Percentiles rank a stretch among this genome's conserved stretches.
Evolutionary conservation across 1,140 invertebrate species (phyloP).

Genomic region (Lepidurus arcticus): DNA sequence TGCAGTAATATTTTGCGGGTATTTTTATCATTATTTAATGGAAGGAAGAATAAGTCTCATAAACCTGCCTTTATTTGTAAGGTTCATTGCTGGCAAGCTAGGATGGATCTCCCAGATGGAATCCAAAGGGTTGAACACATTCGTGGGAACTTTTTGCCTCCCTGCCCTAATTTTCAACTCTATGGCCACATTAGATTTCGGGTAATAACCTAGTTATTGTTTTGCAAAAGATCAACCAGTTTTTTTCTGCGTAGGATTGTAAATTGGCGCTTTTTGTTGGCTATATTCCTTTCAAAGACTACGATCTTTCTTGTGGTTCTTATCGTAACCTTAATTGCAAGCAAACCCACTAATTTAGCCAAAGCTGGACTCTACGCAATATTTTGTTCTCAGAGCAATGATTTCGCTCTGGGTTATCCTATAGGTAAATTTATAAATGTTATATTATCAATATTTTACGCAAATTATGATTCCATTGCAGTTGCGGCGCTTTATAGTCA

Average conservation of each 20-base stretch:
- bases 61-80: slow-evolving; percentile 49
- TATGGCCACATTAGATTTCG: slow-evolving; percentile 76
- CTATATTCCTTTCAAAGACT: slow-evolving; percentile 78
- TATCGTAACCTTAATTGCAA: slow-evolving; percentile 68
- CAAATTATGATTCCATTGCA: slow-evolving; percentile 39
- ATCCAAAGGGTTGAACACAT: slow-evolving; percentile 84
- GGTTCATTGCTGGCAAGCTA: slow-evolving; percentile 80
- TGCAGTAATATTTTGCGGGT: slow-evolving; percentile 82
- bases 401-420: slow-evolving; percentile 94
- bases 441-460: slow-evolving; percentile 25
- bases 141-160: slow-evolving; percentile 87
- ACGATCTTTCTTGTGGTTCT: slow-evolving; percentile 78
- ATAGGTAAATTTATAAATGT: slow-evolving; percentile 63
- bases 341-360: slow-evolving; percentile 70
- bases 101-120: slow-evolving; percentile 76
- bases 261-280: slow-evolving; percentile 83
- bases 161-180: slow-evolving; percentile 88
- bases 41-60: background rate
- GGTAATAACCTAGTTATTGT: slow-evolving; percentile 41
- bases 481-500: slow-evolving; percentile 52
- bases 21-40: slow-evolving; percentile 34
- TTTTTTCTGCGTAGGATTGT: slow-evolving; percentile 50
- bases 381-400: slow-evolving; percentile 94
- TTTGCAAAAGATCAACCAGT: background rate
- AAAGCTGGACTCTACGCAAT: slow-evolving; percentile 87